Evolutionary conservation across 2,888 invertebrate genomes (phyloP), one percentile per base, ranked within the genome.

Genomic region (Platynereis dumerilii): DNA sequence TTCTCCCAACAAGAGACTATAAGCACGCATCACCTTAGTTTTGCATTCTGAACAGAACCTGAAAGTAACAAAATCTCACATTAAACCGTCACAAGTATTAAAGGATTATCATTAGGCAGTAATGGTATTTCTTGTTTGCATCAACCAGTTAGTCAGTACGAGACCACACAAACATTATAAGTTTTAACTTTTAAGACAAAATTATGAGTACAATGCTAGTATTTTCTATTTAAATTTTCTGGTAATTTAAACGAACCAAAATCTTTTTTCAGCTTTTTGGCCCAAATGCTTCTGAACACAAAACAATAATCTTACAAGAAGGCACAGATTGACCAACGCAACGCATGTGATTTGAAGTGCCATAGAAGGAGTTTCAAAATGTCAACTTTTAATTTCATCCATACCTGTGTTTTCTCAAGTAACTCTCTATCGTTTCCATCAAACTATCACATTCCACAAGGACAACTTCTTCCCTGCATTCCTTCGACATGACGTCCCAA

Each of bases 1-100:
- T 59, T 86, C 84, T 2, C 83, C 93, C 28, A 94, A 91, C 80
- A 96, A 87, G 75, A 96, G 88, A 77, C 91, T 91, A 85, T 93
- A 95, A 62, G 96, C 96, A 81, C 89, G 87, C 73, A 89, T 83
- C 69, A 96, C 94, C 88, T 95, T 96, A 71, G 93, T 92, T 75
- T 94, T 91, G 82, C 96, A 96, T 81, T 96, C 96, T 1, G 91
- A 90, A 81, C 96, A 96, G 85, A 96, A 96, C 74, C 88, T 88
- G 52, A 2, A 45, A 2, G 17, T 24, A 12, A 58, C 22, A 58
- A 15, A 20, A 26, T 10, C 20, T 53, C 53, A 53, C 20, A n/a
- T n/a, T n/a, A n/a, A 53, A 12, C 22, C 17, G 22, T 22, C 22
- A 17, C 17, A 1, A n/a, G 53, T n/a, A 15, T 53, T 22, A 0